Percentiles rank a stretch among this genome's conserved stretches.
These are phyloP conservation scores for Eutolmus rufibarbis DNA, from an alignment of 2,888 invertebrate species.

Conservation along the genomic window DNA sequence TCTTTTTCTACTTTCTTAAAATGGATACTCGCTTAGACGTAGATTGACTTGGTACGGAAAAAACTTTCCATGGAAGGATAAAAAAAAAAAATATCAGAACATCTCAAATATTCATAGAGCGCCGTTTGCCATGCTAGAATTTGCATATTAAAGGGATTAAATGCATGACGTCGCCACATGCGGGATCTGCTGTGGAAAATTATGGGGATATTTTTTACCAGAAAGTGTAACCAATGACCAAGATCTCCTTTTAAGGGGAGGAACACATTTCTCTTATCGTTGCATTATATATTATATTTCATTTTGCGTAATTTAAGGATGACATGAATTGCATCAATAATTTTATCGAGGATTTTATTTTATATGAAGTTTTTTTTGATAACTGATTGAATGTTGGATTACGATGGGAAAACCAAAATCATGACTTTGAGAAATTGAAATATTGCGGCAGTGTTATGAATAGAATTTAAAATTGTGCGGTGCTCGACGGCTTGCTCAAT, in stretches of 20 bases:
- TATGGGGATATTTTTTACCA: neutral
- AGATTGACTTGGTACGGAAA: neutral
- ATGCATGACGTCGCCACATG: neutral
- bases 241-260: neutral
- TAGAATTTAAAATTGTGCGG: too few relatives aligned
- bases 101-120: neutral
- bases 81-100: neutral
- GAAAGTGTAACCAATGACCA: neutral
- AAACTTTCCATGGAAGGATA: neutral
- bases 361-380: too few relatives aligned
- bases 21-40: neutral
- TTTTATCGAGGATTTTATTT: neutral
- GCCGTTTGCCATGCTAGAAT: neutral
- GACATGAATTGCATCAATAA: neutral
- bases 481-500: too few relatives aligned
- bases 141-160: neutral
- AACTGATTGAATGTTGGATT: too few relatives aligned
- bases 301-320: neutral
- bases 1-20: neutral
- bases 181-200: neutral
- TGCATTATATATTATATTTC: neutral
- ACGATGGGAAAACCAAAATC: too few relatives aligned
- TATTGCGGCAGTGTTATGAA: too few relatives aligned
- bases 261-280: neutral
- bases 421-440: too few relatives aligned